phyloP scores from a whole-genome alignment of 2,888 invertebrate genomes.

The Zaprionus lineosus region DNA sequence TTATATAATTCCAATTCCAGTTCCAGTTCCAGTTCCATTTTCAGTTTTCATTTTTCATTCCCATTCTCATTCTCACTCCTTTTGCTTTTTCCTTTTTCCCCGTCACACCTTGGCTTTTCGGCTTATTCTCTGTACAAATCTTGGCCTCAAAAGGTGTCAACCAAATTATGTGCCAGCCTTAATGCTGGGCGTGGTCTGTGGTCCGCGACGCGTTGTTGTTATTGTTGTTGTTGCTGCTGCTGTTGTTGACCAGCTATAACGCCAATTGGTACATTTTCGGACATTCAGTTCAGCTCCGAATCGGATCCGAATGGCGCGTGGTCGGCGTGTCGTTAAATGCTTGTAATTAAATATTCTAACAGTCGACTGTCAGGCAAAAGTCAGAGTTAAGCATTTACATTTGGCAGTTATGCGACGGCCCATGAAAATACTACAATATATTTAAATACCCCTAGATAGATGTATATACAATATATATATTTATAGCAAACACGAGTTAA shows the following conservation, averaged over 20 bases:
- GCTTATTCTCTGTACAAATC: conserved; percentile 28
- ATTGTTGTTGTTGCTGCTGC: no score
- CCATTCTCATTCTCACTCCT: no score
- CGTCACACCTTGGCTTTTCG: no score
- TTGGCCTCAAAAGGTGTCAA: conserved; percentile 62
- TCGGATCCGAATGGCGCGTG: conserved; percentile 34
- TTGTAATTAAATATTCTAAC: conserved; percentile 68
- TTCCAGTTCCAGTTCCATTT: neutral
- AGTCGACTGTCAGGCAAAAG: conserved; percentile 44
- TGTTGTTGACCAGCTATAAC: conserved; percentile 53
- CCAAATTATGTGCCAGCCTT: conserved; percentile 32
- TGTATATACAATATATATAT: conserved; percentile 10
- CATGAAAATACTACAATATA: conserved; percentile 27
- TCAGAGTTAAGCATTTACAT: conserved; percentile 58
- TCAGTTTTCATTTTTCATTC: no score
- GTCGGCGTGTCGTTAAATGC: conserved; percentile 58
- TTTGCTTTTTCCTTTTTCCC: no score
- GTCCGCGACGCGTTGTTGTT: no score
- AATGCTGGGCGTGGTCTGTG: conserved; percentile 56
- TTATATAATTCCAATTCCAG: neutral
- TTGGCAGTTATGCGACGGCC: conserved; percentile 27
- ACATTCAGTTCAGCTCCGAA: neutral
- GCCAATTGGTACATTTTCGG: conserved; percentile 26
- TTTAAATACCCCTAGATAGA: conserved; percentile 20
- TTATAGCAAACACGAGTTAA: no score